phyloP scores from a whole-genome alignment of 2,888 invertebrate species.

The Hydroisotoma schaefferi region DNA sequence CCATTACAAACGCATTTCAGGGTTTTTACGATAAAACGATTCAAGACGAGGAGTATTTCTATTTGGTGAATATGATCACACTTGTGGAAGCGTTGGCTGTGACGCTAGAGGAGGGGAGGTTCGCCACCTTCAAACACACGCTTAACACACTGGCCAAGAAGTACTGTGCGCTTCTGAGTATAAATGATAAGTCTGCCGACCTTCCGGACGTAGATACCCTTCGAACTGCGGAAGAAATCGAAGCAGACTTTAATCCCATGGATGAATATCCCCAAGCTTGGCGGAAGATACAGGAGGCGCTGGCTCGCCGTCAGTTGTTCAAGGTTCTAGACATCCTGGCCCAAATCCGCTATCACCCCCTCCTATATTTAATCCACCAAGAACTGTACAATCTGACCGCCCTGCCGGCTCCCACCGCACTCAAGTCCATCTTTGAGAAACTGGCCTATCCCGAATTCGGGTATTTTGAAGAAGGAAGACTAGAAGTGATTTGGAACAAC shows the following conservation, averaged over 20 bases:
- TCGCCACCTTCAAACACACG: background rate
- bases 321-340: constrained; percentile 2
- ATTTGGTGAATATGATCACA: background rate
- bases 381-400: constrained; percentile 4
- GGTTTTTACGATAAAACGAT: background rate
- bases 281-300: background rate
- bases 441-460: background rate
- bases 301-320: constrained; percentile 2
- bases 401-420: background rate
- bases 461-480: background rate
- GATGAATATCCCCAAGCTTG: constrained; percentile 3
- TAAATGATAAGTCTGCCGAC: no score
- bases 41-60: background rate
- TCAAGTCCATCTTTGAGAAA: constrained; percentile 6
- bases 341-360: background rate
- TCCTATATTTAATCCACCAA: constrained; percentile 7
- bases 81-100: background rate
- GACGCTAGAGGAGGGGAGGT: background rate
- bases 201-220: no score
- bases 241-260: no score
- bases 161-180: background rate
- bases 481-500: constrained; percentile 8
- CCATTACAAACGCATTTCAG: constrained; percentile 1
- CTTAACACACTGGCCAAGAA: background rate
- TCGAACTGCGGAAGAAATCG: no score